Base-by-base conservation (phyloP, 2,113 vertebrate genomes). In the Datnioides undecimradiatus region DNA sequence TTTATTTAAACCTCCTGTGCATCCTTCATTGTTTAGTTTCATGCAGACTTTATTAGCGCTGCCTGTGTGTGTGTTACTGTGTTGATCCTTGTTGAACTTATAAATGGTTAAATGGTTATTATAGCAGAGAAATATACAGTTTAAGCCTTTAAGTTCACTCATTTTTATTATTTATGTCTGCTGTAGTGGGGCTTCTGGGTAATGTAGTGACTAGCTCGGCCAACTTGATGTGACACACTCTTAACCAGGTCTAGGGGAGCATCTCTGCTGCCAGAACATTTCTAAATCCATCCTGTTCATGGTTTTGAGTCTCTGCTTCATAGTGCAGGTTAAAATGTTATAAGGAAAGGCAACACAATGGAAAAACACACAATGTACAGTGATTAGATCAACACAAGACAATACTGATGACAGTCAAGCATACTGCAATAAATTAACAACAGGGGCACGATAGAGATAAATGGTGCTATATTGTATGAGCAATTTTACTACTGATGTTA, bases 101-200 rank as follows among this genome's bases (percentile, higher is more conserved):
- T n/a, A n/a, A n/a, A n/a, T n/a, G n/a, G n/a, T n/a, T n/a, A n/a
- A n/a, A 45, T 36, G 25, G 23, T 73, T 43, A 16, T 13, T 55
- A 33, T 19, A 1, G 3, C 6, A 55, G n/a, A 10, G n/a, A 55
- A 45, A 75, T 36, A 12, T 4, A 43, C 6, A 12, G 36, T 49
- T 58, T 14, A 58, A n/a, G 11, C 19, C 11, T 48, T 57, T 17
- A 57, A 21, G 11, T 40, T 25, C n/a, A 65, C 34, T 38, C 14
- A 43, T 16, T n/a, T n/a, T 48, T 8, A 65, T 27, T n/a, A 33
- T 31, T 29, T 8, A 27, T 19, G 3, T 41, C 51, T 77, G 16
- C 11, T 58, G 63, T 67, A 40, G n/a, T n/a, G 23, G 40, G 54
- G 31, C 55, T 62, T 65, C 23, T 78, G 55, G 63, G 49, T 74